A percentile compares a stretch with the other conserved stretches of the same genome.
phyloP scores from a whole-genome alignment of 2,888 invertebrate genomes.

The Eilema caniola region DNA sequence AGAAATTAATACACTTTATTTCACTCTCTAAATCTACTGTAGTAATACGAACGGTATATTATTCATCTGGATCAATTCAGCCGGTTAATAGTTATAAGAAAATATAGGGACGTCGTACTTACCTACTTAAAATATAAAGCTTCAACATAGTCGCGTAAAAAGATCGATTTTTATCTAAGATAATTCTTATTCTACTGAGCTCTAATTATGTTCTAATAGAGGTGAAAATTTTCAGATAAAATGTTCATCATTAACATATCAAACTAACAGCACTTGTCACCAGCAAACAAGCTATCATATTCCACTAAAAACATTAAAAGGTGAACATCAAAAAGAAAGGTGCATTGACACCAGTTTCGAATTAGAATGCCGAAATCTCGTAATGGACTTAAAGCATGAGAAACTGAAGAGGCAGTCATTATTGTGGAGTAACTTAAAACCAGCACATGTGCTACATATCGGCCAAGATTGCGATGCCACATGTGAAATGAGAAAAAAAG shows the following conservation, averaged over 20 bases:
- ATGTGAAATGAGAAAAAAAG: constrained; percentile 82
- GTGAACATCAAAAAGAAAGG: constrained; percentile 78
- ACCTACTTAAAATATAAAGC: no score
- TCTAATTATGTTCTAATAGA: background rate
- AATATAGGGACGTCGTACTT: no score
- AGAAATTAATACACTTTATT: no score
- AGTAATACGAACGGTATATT: no score
- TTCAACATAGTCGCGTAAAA: background rate
- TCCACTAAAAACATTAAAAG: constrained; percentile 68
- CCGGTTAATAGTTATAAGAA: no score
- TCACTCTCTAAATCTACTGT: no score
- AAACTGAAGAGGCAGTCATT: constrained; percentile 83
- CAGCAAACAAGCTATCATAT: constrained; percentile 65
- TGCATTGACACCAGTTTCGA: constrained; percentile 67
- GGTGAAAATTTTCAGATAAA: constrained; percentile 1
- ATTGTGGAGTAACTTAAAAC: constrained; percentile 84
- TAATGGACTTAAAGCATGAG: constrained; percentile 77
- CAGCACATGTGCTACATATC: constrained; percentile 86
- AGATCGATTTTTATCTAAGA: no score
- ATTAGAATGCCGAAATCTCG: constrained; percentile 67
- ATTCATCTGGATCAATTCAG: no score
- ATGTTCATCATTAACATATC: constrained; percentile 30
- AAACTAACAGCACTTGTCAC: constrained; percentile 72
- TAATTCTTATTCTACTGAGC: background rate
- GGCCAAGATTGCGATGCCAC: constrained; percentile 86